Base-by-base conservation (phyloP, 2,113 vertebrate species). In the Parotia lawesii region DNA sequence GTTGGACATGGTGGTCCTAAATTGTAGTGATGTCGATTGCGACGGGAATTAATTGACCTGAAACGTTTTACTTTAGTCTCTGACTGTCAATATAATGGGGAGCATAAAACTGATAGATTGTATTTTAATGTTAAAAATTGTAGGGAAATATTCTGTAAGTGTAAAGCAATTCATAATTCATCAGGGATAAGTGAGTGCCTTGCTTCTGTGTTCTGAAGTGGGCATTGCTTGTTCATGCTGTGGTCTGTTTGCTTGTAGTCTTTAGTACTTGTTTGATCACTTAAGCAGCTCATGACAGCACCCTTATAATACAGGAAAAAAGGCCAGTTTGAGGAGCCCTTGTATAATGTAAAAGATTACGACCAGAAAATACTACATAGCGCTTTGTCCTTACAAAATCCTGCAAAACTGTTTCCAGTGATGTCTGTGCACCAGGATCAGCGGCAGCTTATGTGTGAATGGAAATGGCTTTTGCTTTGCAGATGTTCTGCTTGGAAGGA, bases 201-300 rank as follows among this genome's bases (percentile, higher is more conserved):
- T 82, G 84, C 65, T 87, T 92, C 89, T 96, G 42, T 74, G 35
- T 96, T 89, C 87, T 94, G 74, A 90, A 95, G 87, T 77, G 78
- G 78, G 58, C 91, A 89, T 85, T 91, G 56, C 87, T 85, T 93
- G 78, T 91, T 96, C 87, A 10, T 62, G 64, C 81, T 76, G 82
- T 76, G 71, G 85, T 94, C 89, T 93, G 67, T 93, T 93, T 85
- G 74, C 93, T 91, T 94, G 77, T 80, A 77, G 81, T 87, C 89
- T 93, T 94, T 50, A 89, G 47, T 37, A n/a, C 78, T 89, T 95
- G 58, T 94, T 96, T 93, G 92, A 90, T 95, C 81, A 71, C 82
- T 93, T 89, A 74, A 93, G 89, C 81, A 58, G 87, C 69, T 83
- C 67, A 13, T 82, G 85, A 91, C 74, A 87, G 50, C 22, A 70